Evolutionary conservation across 2,888 invertebrate species (phyloP).

Genomic region (Aphidius colemani): DNA sequence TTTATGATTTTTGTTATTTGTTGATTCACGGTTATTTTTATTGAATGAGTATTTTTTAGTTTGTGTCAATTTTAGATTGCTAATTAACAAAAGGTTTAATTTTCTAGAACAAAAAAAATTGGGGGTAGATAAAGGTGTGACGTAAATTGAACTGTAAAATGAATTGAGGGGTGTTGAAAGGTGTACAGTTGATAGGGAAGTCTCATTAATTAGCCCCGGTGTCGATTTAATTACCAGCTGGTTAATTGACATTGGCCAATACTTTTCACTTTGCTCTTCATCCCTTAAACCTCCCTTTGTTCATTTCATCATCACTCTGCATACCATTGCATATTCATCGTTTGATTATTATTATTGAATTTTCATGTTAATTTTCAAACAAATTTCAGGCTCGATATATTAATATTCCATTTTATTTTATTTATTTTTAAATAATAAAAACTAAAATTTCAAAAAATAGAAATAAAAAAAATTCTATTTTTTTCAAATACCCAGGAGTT

Average conservation of each 20-base stretch:
- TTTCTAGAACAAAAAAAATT: neutral
- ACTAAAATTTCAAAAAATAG: conserved; percentile 16
- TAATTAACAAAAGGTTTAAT: neutral
- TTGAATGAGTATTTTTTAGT: too few relatives aligned
- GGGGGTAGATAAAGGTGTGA: too few relatives aligned
- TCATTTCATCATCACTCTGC: conserved; percentile 38
- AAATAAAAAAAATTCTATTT: neutral
- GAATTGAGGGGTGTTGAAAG: conserved; percentile 14
- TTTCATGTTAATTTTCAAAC: too few relatives aligned
- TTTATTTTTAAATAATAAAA: neutral
- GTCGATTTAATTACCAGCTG: conserved; percentile 58
- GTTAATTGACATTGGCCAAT: conserved; percentile 54
- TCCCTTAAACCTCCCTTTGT: conserved; percentile 28
- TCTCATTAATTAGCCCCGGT: conserved; percentile 55
- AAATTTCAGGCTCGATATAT: too few relatives aligned
- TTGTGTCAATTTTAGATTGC: too few relatives aligned
- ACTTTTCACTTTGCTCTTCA: conserved; percentile 42
- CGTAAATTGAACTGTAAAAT: neutral
- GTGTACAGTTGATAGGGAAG: conserved; percentile 20
- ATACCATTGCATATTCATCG: conserved; percentile 56
- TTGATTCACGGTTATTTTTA: too few relatives aligned
- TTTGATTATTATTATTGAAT: conserved; percentile 27
- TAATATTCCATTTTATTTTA: conserved; percentile 8
- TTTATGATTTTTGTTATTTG: too few relatives aligned
- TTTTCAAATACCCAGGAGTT: conserved; percentile 6